These are phyloP conservation scores for Cryptotis parvus DNA, from an alignment of 2,113 vertebrate species.

Conservation along the genomic window DNA sequence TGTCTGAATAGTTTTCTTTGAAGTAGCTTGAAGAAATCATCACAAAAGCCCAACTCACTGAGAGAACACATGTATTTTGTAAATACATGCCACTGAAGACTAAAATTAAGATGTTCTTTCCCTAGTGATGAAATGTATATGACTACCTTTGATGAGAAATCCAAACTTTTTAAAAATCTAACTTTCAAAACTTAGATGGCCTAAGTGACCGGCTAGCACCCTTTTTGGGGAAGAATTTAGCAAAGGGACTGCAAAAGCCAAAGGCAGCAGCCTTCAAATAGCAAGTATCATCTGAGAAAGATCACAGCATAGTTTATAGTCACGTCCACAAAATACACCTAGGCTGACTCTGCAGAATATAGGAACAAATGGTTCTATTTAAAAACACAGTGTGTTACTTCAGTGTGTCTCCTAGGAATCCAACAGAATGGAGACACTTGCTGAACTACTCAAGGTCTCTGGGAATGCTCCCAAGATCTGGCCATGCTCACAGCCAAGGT, in stretches of 20 bases:
- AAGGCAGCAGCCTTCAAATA: conserved; percentile 34
- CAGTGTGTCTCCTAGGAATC: conserved; percentile 11
- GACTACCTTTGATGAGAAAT: conserved; percentile 17
- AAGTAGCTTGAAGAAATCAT: conserved; percentile 19
- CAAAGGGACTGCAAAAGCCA: neutral
- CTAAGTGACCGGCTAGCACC: conserved; percentile 14
- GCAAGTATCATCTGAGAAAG: neutral
- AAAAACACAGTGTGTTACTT: conserved; percentile 34
- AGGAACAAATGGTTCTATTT: conserved; percentile 44
- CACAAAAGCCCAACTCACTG: conserved; percentile 28
- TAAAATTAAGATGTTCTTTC: conserved; percentile 57
- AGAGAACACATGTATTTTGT: conserved; percentile 16
- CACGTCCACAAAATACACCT: conserved; percentile 32
- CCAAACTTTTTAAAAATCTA: conserved; percentile 43
- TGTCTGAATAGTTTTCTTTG: conserved; percentile 14
- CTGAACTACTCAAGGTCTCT: conserved; percentile 33
- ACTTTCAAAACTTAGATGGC: conserved; percentile 27
- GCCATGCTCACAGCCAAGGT: conserved; percentile 19
- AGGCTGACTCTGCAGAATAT: conserved; percentile 31
- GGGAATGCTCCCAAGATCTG: conserved; percentile 41
- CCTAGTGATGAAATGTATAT: conserved; percentile 26
- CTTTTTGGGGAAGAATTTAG: conserved; percentile 33
- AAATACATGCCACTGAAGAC: conserved; percentile 49
- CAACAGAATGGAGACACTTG: neutral
- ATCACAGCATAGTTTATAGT: conserved; percentile 34